Evolutionary conservation across 1,140 invertebrate genomes (phyloP), one percentile per base, ranked within the genome.

Genomic region (Drosophila ogumai): DNA sequence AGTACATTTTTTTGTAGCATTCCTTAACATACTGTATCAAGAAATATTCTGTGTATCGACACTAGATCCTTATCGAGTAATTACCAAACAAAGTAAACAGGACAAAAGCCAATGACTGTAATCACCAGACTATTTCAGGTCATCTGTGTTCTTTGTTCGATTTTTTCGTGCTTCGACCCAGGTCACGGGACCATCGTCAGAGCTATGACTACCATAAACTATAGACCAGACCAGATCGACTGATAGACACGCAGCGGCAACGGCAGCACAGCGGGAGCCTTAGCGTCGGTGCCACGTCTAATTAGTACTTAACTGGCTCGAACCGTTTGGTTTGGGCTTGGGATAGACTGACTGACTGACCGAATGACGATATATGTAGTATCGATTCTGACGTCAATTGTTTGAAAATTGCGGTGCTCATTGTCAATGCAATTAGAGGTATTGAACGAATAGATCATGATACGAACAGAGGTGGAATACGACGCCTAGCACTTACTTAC

Each of bases 211-310:
- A 43, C 40, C 9, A 52, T 68, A 69, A 69, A 57, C 15, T 57
- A 57, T 22, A 68, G 34, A 67, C 36, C 59, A 40, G 41, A 49
- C 44, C 40, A 75, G 82, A 87, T 87, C 79, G 41, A 65, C 47
- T 22, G 82, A 87, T 87, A 88, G 86, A 79, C 82, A 87, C 84
- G 82, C 75, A 79, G 72, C 32, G 44, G 25, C 54, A 71, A 40
- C 28, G 43, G 22, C 59, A 61, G 17, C 28, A 22, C 57, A 36
- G 65, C 64, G 43, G 44, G 43, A 32, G 65, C 34, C 65, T 34
- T 25, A 13, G 25, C 34, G 40, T 49, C 65, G 32, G 54, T 81
- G 82, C 84, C 82, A 79, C 50, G 85, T 59, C 84, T 87, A 86
- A 86, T 86, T 86, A 86, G 84, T 65, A 86, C 74, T 72, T 43